These are phyloP conservation scores for Pipistrellus nathusii DNA, from an alignment of 2,797 vertebrate genomes.

Conservation along the genomic window DNA sequence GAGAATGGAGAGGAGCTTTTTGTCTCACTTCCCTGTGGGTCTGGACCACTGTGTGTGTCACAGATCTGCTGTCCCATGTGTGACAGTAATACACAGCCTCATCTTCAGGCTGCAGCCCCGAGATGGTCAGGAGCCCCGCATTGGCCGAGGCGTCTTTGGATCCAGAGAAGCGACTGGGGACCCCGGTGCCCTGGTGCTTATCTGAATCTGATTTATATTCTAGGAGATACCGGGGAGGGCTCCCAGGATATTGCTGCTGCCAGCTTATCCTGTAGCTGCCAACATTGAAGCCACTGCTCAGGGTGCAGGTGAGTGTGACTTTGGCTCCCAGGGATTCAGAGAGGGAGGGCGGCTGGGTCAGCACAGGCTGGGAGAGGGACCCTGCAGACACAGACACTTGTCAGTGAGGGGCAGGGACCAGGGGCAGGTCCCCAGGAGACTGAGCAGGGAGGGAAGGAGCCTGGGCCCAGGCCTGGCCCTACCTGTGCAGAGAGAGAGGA, in stretches of 20 bases:
- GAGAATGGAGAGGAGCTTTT: not conserved
- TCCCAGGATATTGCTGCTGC: not conserved
- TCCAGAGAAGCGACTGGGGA: not conserved
- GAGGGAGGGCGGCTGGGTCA: constrained; percentile 23
- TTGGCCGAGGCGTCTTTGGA: not conserved
- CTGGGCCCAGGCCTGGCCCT: too few relatives aligned
- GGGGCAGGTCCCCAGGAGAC: too few relatives aligned
- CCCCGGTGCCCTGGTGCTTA: not conserved
- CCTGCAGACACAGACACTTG: not conserved
- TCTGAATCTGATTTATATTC: rapidly evolving
- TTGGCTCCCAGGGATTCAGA: not conserved
- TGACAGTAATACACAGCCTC: not conserved
- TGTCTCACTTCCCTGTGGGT: not conserved
- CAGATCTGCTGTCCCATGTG: not conserved
- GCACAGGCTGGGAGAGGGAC: not conserved
- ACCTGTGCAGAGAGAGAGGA: too few relatives aligned
- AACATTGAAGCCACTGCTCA: not conserved
- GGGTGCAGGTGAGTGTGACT: not conserved
- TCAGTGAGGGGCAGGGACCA: not conserved
- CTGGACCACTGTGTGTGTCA: not conserved
- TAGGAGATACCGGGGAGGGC: not conserved
- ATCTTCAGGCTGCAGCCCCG: not conserved
- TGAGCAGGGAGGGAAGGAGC: not conserved
- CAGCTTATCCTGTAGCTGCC: rapidly evolving
- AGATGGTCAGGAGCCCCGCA: not conserved